These are phyloP conservation scores for Macropodus opercularis DNA, from an alignment of 2,797 vertebrate genomes.

Conservation along the genomic window DNA sequence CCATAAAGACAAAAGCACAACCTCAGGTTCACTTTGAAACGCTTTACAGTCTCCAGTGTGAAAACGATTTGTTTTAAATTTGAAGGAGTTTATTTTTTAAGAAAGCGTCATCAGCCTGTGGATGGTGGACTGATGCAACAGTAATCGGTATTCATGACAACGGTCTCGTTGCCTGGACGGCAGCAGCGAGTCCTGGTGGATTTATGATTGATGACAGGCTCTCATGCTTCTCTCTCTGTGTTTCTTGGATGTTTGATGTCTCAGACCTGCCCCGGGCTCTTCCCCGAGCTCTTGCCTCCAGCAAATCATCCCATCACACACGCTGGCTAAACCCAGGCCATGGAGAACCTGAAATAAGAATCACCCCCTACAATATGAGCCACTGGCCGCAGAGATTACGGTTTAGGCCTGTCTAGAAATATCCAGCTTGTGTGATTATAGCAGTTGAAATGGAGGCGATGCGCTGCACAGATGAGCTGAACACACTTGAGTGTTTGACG, in stretches of 20 bases:
- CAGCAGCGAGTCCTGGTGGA: conserved; percentile 24
- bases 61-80: no score
- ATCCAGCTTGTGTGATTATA: conserved; percentile 21
- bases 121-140: conserved; percentile 15
- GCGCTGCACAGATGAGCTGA: neutral
- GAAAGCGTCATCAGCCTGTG: conserved; percentile 4
- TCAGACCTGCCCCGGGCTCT: conserved; percentile 58
- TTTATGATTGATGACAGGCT: conserved; percentile 44
- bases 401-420: conserved; percentile 29
- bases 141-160: conserved; percentile 43
- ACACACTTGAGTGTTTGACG: conserved; percentile 2
- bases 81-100: no score
- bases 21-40: conserved; percentile 3
- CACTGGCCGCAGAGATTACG: conserved; percentile 48
- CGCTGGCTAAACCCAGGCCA: conserved; percentile 17
- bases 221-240: conserved; percentile 30
- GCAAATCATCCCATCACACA: conserved; percentile 58
- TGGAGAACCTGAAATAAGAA: conserved; percentile 29
- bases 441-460: neutral
- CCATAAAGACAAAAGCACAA: conserved; percentile 17
- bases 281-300: conserved; percentile 63
- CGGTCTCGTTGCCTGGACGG: conserved; percentile 25
- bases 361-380: conserved; percentile 40
- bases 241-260: conserved; percentile 62
- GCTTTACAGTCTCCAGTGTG: neutral